Evolutionary conservation across 1,140 invertebrate genomes (phyloP).

Genomic region (Anoplolepis gracilipes): DNA sequence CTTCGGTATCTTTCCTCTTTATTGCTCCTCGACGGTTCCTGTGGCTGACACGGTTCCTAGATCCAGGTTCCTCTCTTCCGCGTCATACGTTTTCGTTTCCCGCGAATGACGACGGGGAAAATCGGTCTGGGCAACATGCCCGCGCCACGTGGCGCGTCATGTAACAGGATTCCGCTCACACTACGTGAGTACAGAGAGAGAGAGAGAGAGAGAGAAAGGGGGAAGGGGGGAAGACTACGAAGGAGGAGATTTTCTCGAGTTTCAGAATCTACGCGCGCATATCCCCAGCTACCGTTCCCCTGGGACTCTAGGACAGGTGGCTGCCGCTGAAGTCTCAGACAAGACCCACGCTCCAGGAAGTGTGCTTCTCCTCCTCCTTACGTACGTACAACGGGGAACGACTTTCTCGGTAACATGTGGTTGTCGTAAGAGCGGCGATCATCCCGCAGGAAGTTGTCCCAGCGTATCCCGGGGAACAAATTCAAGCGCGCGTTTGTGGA

Average conservation of each 20-base stretch:
- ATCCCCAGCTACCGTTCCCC: slow-evolving; percentile 41
- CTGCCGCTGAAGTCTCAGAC: slow-evolving; percentile 65
- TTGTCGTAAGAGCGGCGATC: slow-evolving; percentile 71
- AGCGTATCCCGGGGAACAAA: slow-evolving; percentile 29
- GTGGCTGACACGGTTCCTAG: background rate
- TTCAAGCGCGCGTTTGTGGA: slow-evolving; percentile 20
- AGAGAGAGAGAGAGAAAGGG: background rate
- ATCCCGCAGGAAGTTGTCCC: slow-evolving; percentile 64
- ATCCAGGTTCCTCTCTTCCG: background rate
- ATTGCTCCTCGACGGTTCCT: background rate
- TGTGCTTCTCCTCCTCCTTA: slow-evolving; percentile 26
- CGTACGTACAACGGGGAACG: slow-evolving; percentile 4
- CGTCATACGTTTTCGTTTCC: background rate
- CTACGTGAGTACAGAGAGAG: background rate
- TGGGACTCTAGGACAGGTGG: slow-evolving; percentile 75
- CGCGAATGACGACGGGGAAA: slow-evolving; percentile 4
- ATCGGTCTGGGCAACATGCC: slow-evolving; percentile 54
- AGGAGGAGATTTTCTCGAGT: slow-evolving; percentile 67
- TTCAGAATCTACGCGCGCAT: slow-evolving; percentile 49
- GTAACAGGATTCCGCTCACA: slow-evolving; percentile 57
- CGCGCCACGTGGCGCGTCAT: slow-evolving; percentile 65
- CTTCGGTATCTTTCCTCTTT: no score
- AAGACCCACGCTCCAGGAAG: slow-evolving; percentile 74
- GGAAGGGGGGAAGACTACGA: background rate
- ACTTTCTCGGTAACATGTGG: slow-evolving; percentile 76